Conservation (phyloP, 2,888 invertebrate species). For the Polietes domitor region DNA sequence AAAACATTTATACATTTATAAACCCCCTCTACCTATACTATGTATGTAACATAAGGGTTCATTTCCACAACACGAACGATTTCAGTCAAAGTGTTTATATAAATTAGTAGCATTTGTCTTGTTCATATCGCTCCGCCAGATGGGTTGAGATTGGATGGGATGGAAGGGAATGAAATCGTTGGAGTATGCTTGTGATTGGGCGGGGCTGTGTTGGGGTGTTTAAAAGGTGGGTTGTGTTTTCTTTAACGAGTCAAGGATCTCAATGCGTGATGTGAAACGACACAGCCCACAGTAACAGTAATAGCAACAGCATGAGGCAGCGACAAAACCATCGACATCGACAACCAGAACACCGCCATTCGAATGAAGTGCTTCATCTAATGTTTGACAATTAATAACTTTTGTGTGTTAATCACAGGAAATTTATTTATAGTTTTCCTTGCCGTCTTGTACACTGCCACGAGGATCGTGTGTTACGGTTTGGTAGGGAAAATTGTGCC, state of each 20-base stretch:
- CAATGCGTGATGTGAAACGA: not conserved
- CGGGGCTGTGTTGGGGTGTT: not conserved
- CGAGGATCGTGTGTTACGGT: not conserved
- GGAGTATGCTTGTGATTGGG: no score
- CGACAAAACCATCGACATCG: not conserved
- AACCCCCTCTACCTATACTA: not conserved
- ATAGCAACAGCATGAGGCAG: no score
- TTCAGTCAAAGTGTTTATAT: constrained; percentile 50
- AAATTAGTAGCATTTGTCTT: constrained; percentile 64
- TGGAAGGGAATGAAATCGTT: no score
- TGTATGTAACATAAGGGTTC: constrained; percentile 31
- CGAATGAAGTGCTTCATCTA: constrained; percentile 26
- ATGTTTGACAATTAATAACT: constrained; percentile 60
- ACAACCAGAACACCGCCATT: not conserved
- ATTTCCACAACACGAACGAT: constrained; percentile 30
- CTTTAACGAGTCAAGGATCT: constrained; percentile 19
- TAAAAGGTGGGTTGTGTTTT: not conserved
- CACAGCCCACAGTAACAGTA: no score
- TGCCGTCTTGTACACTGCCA: not conserved
- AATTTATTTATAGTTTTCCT: constrained; percentile 24
- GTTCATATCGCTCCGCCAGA: not conserved
- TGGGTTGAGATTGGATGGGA: not conserved
- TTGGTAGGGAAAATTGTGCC: no score
- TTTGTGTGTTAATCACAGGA: constrained; percentile 33
- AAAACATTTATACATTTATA: not conserved